These are phyloP conservation scores for Cylindroiulus punctatus DNA, from an alignment of 2,888 invertebrate species.

Conservation along the genomic window DNA sequence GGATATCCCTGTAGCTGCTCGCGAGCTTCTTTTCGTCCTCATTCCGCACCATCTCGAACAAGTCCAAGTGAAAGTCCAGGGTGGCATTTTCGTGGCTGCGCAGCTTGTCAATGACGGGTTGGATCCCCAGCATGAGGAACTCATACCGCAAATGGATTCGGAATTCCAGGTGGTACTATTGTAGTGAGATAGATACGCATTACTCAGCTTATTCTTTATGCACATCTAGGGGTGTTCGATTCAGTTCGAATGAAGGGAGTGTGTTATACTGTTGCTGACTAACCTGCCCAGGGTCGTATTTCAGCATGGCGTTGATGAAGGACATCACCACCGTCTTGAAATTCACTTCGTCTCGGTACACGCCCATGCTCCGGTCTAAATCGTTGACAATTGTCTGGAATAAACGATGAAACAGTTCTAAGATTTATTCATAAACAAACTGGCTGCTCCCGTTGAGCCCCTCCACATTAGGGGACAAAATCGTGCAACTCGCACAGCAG, in stretches of 20 bases:
- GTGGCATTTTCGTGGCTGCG: conserved; percentile 93
- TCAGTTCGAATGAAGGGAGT: too few species aligned
- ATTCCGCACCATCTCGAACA: conserved; percentile 97
- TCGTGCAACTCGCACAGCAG: too few species aligned
- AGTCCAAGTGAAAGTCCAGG: conserved; percentile 94
- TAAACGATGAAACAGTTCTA: not conserved
- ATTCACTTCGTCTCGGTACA: conserved; percentile 90
- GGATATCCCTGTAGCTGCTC: conserved; percentile 87
- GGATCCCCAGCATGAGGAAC: conserved; percentile 94
- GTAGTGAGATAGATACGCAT: conserved; percentile 37
- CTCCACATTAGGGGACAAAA: too few species aligned
- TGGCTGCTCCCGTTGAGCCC: too few species aligned
- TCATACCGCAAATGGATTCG: conserved; percentile 94
- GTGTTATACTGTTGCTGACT: conserved; percentile 63
- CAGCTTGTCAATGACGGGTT: conserved; percentile 93
- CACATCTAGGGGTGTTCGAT: too few species aligned
- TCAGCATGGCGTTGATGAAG: conserved; percentile 94
- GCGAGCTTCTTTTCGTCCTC: conserved; percentile 96
- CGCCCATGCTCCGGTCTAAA: conserved; percentile 87
- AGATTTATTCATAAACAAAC: too few species aligned
- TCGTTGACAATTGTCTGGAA: conserved; percentile 87
- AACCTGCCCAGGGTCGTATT: conserved; percentile 96
- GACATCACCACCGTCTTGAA: conserved; percentile 98
- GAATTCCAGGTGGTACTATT: conserved; percentile 81
- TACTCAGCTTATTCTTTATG: too few species aligned